Evolutionary conservation across 2,888 invertebrate species (phyloP).

Genomic region (Archaeoteleia sp.): DNA sequence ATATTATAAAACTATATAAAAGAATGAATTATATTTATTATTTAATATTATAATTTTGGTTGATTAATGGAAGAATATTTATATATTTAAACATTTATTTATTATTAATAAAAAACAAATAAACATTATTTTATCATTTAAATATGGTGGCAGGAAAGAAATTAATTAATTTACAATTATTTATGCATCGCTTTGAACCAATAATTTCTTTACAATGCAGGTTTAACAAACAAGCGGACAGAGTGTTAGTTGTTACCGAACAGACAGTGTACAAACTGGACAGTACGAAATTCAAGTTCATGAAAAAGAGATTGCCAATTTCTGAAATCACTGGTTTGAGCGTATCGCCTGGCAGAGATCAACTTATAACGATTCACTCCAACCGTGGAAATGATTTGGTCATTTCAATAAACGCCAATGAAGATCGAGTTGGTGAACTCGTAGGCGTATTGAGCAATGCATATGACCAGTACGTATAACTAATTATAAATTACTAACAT

Average conservation of each 20-base stretch:
- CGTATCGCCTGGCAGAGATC: constrained; percentile 90
- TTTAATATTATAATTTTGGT: too few relatives aligned
- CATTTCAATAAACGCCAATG: constrained; percentile 81
- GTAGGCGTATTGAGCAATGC: constrained; percentile 87
- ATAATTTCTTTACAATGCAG: constrained; percentile 62
- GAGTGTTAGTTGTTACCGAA: constrained; percentile 92
- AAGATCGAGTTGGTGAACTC: constrained; percentile 91
- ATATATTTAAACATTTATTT: too few relatives aligned
- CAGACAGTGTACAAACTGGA: constrained; percentile 91
- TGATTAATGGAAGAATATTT: too few relatives aligned
- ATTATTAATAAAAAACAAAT: too few relatives aligned
- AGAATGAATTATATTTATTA: background rate
- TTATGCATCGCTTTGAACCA: too few relatives aligned
- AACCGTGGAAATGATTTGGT: constrained; percentile 93
- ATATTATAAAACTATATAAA: constrained; percentile 1
- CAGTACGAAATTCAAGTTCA: constrained; percentile 87
- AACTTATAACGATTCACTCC: constrained; percentile 90
- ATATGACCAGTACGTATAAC: constrained; percentile 82
- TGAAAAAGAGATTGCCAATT: constrained; percentile 89
- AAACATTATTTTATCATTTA: too few relatives aligned
- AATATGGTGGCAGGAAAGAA: too few relatives aligned
- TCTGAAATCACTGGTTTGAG: constrained; percentile 90
- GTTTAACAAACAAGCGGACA: constrained; percentile 87
- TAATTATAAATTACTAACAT: constrained; percentile 11
- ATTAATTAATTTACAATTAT: too few relatives aligned